Evolutionary conservation across 2,888 invertebrate species (phyloP).

Genomic region (Phortica magna): DNA sequence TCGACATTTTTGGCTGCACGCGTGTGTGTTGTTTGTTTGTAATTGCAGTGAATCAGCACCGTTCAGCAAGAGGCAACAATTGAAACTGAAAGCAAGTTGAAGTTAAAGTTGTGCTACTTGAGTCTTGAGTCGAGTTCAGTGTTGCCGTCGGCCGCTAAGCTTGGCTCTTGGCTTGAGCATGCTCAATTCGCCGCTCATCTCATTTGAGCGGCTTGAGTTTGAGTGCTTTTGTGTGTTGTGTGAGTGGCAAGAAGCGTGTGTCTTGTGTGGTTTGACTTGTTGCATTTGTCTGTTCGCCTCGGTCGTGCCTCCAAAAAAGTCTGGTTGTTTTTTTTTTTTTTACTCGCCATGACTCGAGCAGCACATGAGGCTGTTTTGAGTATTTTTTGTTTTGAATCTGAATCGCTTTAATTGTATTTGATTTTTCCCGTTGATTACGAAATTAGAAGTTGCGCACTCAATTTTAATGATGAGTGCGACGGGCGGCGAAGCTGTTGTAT

Average conservation of each 20-base stretch:
- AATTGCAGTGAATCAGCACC: slow-evolving; percentile 47
- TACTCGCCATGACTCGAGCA: not conserved
- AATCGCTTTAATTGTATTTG: not conserved
- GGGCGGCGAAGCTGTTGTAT: not conserved
- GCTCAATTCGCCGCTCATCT: slow-evolving; percentile 46
- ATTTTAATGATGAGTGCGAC: not conserved
- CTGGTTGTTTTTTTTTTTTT: not conserved
- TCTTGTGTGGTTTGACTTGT: slow-evolving; percentile 54
- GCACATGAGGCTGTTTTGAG: not conserved
- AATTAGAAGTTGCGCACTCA: slow-evolving; percentile 17
- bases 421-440: slow-evolving; percentile 12
- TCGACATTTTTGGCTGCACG: no score
- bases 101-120: slow-evolving; percentile 46
- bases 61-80: slow-evolving; percentile 57
- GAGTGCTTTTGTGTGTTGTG: slow-evolving; percentile 23
- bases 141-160: not conserved
- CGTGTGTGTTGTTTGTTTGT: slow-evolving; percentile 2
- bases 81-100: slow-evolving; percentile 65
- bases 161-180: slow-evolving; percentile 51
- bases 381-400: not conserved
- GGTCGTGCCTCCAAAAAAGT: slow-evolving; percentile 66
- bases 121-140: not conserved
- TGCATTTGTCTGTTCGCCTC: not conserved
- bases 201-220: slow-evolving; percentile 48
- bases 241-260: slow-evolving; percentile 38